Evolutionary conservation across 2,797 vertebrate genomes (phyloP).

Genomic region (Heliangelus exortis): DNA sequence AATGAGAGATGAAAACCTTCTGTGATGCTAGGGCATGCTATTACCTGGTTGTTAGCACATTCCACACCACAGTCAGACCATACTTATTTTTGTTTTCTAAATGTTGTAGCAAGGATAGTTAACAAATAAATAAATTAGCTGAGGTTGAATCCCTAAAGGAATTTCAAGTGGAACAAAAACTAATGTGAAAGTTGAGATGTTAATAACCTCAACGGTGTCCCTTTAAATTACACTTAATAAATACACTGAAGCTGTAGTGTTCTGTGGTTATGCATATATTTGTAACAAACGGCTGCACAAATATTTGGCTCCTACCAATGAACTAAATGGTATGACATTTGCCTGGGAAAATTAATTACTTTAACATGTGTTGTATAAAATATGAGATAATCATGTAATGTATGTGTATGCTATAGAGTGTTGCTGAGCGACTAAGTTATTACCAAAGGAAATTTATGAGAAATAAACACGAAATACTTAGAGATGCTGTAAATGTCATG

Average conservation of each 20-base stretch:
- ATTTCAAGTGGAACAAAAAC: slow-evolving; percentile 26
- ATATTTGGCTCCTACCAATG: slow-evolving; percentile 77
- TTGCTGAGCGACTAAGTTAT: slow-evolving; percentile 73
- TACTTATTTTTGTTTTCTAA: neutral
- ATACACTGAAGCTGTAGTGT: slow-evolving; percentile 63
- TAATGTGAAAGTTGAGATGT: neutral
- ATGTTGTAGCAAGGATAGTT: neutral
- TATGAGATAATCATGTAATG: slow-evolving; percentile 69
- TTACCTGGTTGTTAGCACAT: neutral
- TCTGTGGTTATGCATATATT: slow-evolving; percentile 77
- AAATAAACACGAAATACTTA: slow-evolving; percentile 73
- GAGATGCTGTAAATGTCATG: slow-evolving; percentile 75
- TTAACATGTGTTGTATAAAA: slow-evolving; percentile 79
- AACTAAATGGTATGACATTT: slow-evolving; percentile 82
- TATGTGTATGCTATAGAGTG: slow-evolving; percentile 63
- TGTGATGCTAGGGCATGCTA: neutral
- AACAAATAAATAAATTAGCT: neutral
- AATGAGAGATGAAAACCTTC: neutral
- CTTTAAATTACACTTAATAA: slow-evolving; percentile 75
- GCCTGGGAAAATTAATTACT: slow-evolving; percentile 79
- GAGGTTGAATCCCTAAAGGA: neutral
- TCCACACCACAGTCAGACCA: neutral
- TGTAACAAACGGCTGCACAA: slow-evolving; percentile 78
- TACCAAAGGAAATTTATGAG: slow-evolving; percentile 73
- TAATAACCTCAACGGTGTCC: slow-evolving; percentile 41